Conservation (phyloP, 2,797 vertebrate genomes). For the Acridotheres tristis region DNA sequence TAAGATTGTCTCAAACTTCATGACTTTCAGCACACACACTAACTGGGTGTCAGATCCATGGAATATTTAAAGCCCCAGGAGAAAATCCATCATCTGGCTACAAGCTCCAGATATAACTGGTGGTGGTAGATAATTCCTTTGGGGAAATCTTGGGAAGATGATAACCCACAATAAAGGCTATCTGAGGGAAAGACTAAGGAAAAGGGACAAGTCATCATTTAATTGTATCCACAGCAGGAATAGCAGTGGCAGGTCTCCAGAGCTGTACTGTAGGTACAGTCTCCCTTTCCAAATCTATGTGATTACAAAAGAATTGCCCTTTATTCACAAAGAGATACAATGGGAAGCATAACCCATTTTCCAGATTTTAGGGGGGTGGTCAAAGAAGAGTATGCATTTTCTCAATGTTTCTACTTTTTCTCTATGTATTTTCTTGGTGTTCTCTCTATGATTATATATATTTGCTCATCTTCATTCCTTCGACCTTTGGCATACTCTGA, state of each 20-base stretch:
- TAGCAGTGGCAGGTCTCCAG: not conserved
- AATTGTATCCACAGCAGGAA: not conserved
- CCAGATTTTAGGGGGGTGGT: not conserved
- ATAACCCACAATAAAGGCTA: not conserved
- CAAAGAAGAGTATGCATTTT: not conserved
- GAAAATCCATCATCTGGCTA: not conserved
- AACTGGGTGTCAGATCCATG: not conserved
- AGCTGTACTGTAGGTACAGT: not conserved
- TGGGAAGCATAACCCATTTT: not conserved
- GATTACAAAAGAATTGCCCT: not conserved
- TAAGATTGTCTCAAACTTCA: not conserved
- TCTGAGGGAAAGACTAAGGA: not conserved
- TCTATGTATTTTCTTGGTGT: not conserved
- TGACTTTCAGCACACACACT: not conserved
- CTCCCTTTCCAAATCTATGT: not conserved
- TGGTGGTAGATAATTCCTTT: not conserved
- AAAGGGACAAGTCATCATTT: not conserved
- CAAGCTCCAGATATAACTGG: not conserved
- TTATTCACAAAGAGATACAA: not conserved
- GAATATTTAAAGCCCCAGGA: not conserved
- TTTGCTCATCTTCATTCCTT: not conserved
- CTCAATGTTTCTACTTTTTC: not conserved
- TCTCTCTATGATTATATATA: not conserved
- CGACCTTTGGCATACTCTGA: not conserved
- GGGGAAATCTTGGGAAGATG: not conserved